Percentiles rank a stretch among this genome's conserved stretches.
These are phyloP conservation scores for Geococcyx californianus DNA, from an alignment of 2,113 vertebrate genomes.

Conservation along the genomic window DNA sequence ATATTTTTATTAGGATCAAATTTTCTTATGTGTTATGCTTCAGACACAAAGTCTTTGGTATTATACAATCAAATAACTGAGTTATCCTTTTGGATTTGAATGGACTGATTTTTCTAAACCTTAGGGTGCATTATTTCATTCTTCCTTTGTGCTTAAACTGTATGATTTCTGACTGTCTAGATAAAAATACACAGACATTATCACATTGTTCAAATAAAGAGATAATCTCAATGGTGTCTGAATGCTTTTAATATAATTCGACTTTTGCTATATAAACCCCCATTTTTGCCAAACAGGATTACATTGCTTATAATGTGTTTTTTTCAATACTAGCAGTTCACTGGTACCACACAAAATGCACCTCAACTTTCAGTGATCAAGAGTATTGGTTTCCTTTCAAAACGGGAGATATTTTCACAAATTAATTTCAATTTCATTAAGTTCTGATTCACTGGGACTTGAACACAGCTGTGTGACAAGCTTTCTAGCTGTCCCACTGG, in stretches of 20 bases:
- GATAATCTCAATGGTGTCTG: not conserved
- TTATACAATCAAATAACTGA: constrained; percentile 30
- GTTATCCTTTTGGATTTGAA: not conserved
- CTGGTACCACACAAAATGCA: not conserved
- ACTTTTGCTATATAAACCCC: not conserved
- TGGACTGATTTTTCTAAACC: constrained; percentile 21
- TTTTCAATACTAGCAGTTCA: not conserved
- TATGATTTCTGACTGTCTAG: constrained; percentile 27
- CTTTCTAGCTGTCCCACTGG: not conserved
- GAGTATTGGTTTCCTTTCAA: not conserved
- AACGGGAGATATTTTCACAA: not conserved
- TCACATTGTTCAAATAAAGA: constrained; percentile 38
- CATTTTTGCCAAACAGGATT: constrained; percentile 18
- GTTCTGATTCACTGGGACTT: not conserved
- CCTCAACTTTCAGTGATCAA: not conserved
- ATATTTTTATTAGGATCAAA: not conserved
- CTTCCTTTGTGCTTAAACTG: constrained; percentile 30
- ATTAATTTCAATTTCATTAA: not conserved
- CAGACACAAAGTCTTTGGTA: not conserved
- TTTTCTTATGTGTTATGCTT: not conserved
- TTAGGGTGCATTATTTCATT: constrained; percentile 29
- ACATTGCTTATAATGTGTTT: not conserved
- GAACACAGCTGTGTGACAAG: not conserved
- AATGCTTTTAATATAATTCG: constrained; percentile 13
- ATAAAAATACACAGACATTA: constrained; percentile 15